Evolutionary conservation across 2,797 vertebrate genomes (phyloP), one percentile per base, ranked within the genome.

Genomic region (Atherinosoma microstoma): DNA sequence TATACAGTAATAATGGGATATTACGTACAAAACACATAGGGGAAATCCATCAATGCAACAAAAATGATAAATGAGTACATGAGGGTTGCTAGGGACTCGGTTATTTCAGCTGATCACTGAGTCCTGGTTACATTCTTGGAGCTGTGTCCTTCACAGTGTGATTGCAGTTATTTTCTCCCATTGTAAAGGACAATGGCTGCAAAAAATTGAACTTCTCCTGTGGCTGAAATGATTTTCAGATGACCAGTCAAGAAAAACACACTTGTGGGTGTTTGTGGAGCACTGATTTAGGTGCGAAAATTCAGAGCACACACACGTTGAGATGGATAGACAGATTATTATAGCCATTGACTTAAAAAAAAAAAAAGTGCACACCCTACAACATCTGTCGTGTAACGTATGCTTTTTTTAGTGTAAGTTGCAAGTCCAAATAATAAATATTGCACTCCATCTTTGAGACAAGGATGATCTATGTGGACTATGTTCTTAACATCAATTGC

Each of bases 361-460:
- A 27, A 27, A 27, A 27, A 30, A 13, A 65, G 67, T 29, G 32
- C 54, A 42, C 61, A 3, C 18, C n/a, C 4, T 77, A 71, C 20
- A 42, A 15, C 30, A 42, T 64, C 35, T 30, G 30, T 57, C 62
- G 65, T 27, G 15, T 40, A 40, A 24, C 0, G 24, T 58, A 59
- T 67, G 47, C 63, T 54, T 16, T 49, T 49, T 20, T 40, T 40
- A 27, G 38, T 4, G 13, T 40, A 47, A 35, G 18, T 57, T 67
- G n/a, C 40, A 58, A 64, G 72, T 85, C 45, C 63, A 82, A 83
- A 82, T 68, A 64, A 56, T 67, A 76, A 84, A 80, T 70, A 77
- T 64, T 67, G 62, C 62, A 70, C 59, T 68, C 79, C 47, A 49
- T 81, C 24, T 76, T 18, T 51, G 58, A 82, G 49, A 63, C 35